Evolutionary conservation across 2,113 vertebrate species (phyloP), one percentile per base, ranked within the genome.

Genomic region (Oryzias woworae): DNA sequence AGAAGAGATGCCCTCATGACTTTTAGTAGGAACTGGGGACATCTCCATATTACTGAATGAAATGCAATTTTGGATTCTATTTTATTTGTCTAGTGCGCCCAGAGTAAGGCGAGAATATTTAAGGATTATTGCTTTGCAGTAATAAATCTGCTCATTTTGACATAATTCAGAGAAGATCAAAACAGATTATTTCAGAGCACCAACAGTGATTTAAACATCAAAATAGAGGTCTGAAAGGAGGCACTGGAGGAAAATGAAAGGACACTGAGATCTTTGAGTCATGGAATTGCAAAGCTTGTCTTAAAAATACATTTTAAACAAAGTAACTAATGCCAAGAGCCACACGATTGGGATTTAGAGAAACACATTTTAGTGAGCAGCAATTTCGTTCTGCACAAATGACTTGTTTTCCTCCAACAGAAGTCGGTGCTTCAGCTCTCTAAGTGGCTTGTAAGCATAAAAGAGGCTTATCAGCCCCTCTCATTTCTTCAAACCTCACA

Each of bases 11-110:
- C 78, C 87, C 82, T 53, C 62, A 2, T 88, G 82, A 90, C 87
- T 84, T 75, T 70, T 61, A 63, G 69, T 66, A 75, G 64, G 67
- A 79, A 73, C 83, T 48, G 71, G 73, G 73, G 75, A 82, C 77
- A 88, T 91, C 84, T 90, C 75, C 84, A 89, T 89, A 90, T 82
- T 76, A 83, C 79, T 42, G 80, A 87, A 87, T 78, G 84, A 90
- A 88, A 86, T 69, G 82, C 72, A 74, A 66, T 69, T 64, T 64
- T 53, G 58, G 41, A 78, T 71, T 72, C 54, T 71, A 23, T 75
- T 81, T 85, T 64, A 65, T 71, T 60, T 75, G 71, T 71, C 54
- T 10, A 4, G 24, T 48, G 68, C 20, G 28, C 77, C 83, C 83
- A 48, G 87, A 71, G 80, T 73, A 73, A 73, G 48, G 50, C 63